Conservation (phyloP, 2,113 vertebrate genomes). For the Brachypodius melanocephalos region DNA sequence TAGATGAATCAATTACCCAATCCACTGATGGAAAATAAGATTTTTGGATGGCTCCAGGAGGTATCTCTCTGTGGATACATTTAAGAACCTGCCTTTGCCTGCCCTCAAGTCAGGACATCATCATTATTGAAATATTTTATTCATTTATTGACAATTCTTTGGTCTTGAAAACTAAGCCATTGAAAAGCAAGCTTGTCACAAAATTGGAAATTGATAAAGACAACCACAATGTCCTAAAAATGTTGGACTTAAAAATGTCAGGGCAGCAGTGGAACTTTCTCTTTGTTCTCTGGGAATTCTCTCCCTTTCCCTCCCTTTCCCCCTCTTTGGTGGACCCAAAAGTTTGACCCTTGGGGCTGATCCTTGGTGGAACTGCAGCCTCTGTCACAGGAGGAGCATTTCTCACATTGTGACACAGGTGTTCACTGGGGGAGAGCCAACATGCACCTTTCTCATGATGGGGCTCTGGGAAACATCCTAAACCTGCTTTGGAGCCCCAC, state of each 20-base stretch:
- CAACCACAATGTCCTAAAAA: not conserved
- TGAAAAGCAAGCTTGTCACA: not conserved
- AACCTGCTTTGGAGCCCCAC: not conserved
- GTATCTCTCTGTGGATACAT: not conserved
- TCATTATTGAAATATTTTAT: not conserved
- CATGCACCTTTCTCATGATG: not conserved
- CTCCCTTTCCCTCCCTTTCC: not conserved
- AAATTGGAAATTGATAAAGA: not conserved
- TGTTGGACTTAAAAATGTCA: not conserved
- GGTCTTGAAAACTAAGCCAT: not conserved
- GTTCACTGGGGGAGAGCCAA: not conserved
- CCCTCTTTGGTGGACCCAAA: not conserved
- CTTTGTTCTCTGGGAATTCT: not conserved
- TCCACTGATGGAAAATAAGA: not conserved
- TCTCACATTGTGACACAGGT: rapidly evolving
- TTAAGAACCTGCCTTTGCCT: not conserved
- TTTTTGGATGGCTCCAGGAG: not conserved
- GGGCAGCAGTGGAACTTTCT: not conserved
- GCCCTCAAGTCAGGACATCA: not conserved
- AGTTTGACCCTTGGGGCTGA: not conserved
- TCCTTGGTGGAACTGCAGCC: not conserved
- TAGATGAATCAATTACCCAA: not conserved
- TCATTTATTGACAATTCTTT: not conserved
- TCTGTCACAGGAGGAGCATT: not conserved
- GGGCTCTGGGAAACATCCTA: not conserved